Base-by-base conservation (phyloP, 2,113 vertebrate genomes). In the Hippolais icterina region DNA sequence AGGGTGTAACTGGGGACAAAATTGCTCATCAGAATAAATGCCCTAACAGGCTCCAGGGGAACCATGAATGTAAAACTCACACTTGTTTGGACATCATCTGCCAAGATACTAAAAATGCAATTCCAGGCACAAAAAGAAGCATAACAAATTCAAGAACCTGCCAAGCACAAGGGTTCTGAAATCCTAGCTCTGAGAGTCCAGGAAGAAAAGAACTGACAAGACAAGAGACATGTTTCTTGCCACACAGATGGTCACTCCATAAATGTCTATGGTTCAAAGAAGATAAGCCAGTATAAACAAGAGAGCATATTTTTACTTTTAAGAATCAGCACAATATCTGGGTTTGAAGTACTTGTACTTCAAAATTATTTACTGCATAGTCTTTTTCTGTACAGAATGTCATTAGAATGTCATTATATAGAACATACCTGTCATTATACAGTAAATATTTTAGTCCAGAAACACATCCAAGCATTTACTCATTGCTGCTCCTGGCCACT, bases 81-180 rank as follows among this genome's bases (percentile, higher is more conserved):
- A 80, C 95, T 72, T 93, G 54, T 94, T 94, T 91, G 90, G 81
- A 88, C 44, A 50, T 97, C 93, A 82, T 97, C 97, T 98, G 95
- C 94, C 95, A 96, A 79, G 79, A 81, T 83, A 97, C 95, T 94
- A 95, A 97, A 98, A 96, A 96, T 82, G 89, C 68, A 95, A 70
- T 96, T 95, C 52, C 65, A 94, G 92, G 72, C 95, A 97, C 91
- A 96, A 84, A 94, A 81, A 72, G 76, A 95, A 97, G 66, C 91
- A 93, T 47, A 94, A 90, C 66, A 94, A 97, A 96, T 95, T 89
- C 92, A 90, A 86, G 77, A 96, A 83, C 75, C 81, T 78, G 95
- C 71, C 47, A 25, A 96, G 77, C 60, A 90, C 79, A 65, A 96
- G 78, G 60, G 37, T 57, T 86, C 81, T 94, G 66, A 94, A 95